A percentile compares a stretch with the other conserved stretches of the same genome.
phyloP scores from a whole-genome alignment of 2,113 vertebrate species.

The Ovis canadensis region DNA sequence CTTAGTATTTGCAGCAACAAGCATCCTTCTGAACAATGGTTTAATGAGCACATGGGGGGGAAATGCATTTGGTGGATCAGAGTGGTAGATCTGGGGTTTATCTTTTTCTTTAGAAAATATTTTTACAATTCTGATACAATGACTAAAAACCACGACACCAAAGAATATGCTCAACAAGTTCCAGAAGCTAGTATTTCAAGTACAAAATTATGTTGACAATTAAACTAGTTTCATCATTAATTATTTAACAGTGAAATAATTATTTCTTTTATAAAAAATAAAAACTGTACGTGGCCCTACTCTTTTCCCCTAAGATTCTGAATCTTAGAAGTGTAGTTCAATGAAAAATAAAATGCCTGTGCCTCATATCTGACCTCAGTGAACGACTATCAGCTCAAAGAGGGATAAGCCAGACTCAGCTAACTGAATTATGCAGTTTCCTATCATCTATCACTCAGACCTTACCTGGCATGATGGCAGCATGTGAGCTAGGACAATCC shows the following conservation, averaged over 20 bases:
- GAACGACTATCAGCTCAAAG: background rate
- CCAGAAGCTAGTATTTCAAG: background rate
- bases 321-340: background rate
- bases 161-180: background rate
- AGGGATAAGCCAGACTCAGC: background rate
- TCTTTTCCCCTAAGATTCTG: background rate
- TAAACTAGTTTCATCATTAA: background rate
- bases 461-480: slow-evolving; percentile 92
- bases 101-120: background rate
- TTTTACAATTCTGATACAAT: background rate
- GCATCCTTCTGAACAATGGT: background rate
- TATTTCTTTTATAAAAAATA: background rate
- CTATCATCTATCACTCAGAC: background rate
- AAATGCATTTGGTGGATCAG: background rate
- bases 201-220: background rate
- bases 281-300: background rate
- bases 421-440: background rate
- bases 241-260: slow-evolving; percentile 7
- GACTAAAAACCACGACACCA: background rate
- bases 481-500: slow-evolving; percentile 92
- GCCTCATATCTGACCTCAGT: background rate
- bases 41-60: background rate
- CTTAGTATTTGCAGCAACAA: slow-evolving; percentile 10
- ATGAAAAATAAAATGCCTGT: background rate
- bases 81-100: background rate